A percentile compares a stretch with the other conserved stretches of the same genome.
Conservation (phyloP, 2,888 invertebrate species). For the Patella pellucida region DNA sequence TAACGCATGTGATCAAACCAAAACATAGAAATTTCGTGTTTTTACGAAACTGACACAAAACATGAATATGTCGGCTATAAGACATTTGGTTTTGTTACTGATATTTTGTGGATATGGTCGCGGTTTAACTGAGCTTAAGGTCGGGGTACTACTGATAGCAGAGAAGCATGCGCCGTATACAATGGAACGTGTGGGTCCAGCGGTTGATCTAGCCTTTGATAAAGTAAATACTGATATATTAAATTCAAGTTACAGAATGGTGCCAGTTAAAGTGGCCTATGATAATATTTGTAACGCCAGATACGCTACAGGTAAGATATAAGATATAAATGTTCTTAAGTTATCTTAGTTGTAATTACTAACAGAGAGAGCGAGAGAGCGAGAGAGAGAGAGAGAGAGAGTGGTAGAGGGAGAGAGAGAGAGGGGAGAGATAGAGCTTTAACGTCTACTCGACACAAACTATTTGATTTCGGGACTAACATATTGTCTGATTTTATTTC, state of each 20-base stretch:
- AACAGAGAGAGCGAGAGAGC: no score
- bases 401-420: no score
- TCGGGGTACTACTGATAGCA: conserved; percentile 44
- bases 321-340: neutral
- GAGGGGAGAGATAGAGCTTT: no score
- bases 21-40: no score
- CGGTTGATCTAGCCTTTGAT: conserved; percentile 46
- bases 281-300: conserved; percentile 40
- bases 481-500: no score
- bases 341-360: no score
- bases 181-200: conserved; percentile 44
- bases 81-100: neutral
- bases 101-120: neutral
- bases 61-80: no score
- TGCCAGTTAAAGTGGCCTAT: conserved; percentile 34
- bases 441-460: no score
- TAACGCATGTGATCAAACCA: no score
- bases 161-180: conserved; percentile 43
- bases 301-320: conserved; percentile 42
- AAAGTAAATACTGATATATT: conserved; percentile 44
- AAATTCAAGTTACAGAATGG: conserved; percentile 39
- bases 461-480: no score
- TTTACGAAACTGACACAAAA: no score
- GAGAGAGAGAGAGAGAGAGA: no score
- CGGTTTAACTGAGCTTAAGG: conserved; percentile 31